A percentile compares a stretch with the other conserved stretches of the same genome.
These are phyloP conservation scores for Lutjanus erythropterus DNA, from an alignment of 2,113 vertebrate genomes.

Conservation along the genomic window DNA sequence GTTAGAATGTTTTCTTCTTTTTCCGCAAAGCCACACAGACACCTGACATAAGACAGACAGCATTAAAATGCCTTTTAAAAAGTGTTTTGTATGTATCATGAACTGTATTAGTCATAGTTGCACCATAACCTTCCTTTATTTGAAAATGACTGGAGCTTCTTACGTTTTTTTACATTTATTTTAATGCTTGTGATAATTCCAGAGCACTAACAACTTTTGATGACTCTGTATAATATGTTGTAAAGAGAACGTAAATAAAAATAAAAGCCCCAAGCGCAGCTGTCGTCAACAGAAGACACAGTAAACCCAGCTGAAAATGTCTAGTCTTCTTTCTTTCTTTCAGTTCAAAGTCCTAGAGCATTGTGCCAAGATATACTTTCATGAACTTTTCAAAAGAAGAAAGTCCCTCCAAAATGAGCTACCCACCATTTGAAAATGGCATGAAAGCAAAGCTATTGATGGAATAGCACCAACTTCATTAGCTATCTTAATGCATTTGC, in stretches of 20 bases:
- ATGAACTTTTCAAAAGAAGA: constrained; percentile 39
- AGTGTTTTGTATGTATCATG: constrained; percentile 73
- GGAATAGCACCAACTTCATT: constrained; percentile 16
- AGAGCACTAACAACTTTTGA: constrained; percentile 65
- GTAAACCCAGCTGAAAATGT: constrained; percentile 75
- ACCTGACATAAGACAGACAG: constrained; percentile 71
- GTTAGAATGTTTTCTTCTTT: constrained; percentile 63
- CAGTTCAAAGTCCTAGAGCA: not conserved
- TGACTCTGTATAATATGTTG: constrained; percentile 82
- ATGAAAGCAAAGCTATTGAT: constrained; percentile 36
- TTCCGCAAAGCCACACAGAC: constrained; percentile 77
- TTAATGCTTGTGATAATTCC: constrained; percentile 77
- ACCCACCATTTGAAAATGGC: constrained; percentile 22
- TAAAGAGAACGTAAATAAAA: constrained; percentile 82
- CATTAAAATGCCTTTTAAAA: constrained; percentile 74
- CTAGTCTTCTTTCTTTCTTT: constrained; percentile 35
- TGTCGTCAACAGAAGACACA: constrained; percentile 73
- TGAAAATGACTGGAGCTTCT: constrained; percentile 76
- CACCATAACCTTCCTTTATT: constrained; percentile 74
- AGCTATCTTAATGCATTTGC: constrained; percentile 36
- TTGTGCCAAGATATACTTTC: constrained; percentile 28
- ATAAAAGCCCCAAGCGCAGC: constrained; percentile 67
- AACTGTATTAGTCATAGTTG: constrained; percentile 68
- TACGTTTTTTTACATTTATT: constrained; percentile 73
- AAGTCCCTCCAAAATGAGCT: constrained; percentile 27